Conservation (phyloP, 2,113 vertebrate species). For the Psephotus haematonotus region DNA sequence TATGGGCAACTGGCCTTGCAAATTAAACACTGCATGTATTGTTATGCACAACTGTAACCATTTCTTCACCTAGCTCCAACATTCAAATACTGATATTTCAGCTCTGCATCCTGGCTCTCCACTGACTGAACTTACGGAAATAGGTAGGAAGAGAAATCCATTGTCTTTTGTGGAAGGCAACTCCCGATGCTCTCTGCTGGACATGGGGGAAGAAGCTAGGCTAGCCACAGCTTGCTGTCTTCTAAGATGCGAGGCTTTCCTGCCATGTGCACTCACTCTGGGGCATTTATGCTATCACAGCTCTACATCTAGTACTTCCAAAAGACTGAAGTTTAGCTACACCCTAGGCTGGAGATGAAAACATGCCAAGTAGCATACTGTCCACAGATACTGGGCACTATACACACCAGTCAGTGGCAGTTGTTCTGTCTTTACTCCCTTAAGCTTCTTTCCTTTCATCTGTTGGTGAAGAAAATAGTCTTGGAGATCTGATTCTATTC, state of each 20-base stretch:
- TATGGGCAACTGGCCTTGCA: not conserved
- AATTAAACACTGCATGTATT: not conserved
- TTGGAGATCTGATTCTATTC: not conserved
- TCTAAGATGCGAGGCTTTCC: not conserved
- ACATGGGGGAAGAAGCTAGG: not conserved
- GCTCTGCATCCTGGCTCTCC: not conserved
- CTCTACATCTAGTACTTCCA: not conserved
- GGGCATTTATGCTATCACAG: not conserved
- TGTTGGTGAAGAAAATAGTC: not conserved
- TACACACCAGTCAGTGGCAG: not conserved
- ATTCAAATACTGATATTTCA: not conserved
- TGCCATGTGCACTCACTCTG: not conserved
- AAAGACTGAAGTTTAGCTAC: not conserved
- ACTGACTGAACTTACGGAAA: not conserved
- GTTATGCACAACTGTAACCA: not conserved
- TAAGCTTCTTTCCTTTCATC: not conserved
- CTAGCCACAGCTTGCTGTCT: not conserved
- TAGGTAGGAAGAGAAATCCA: not conserved
- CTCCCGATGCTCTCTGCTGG: not conserved
- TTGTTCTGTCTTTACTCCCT: not conserved
- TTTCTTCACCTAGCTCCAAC: not conserved
- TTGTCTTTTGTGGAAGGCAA: not conserved
- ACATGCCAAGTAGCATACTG: fast-evolving
- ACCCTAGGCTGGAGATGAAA: not conserved
- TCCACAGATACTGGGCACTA: not conserved